A percentile compares a stretch with the other conserved stretches of the same genome.
Evolutionary conservation across 2,888 invertebrate species (phyloP).

Genomic region (Rhaphigaster nebulosa): DNA sequence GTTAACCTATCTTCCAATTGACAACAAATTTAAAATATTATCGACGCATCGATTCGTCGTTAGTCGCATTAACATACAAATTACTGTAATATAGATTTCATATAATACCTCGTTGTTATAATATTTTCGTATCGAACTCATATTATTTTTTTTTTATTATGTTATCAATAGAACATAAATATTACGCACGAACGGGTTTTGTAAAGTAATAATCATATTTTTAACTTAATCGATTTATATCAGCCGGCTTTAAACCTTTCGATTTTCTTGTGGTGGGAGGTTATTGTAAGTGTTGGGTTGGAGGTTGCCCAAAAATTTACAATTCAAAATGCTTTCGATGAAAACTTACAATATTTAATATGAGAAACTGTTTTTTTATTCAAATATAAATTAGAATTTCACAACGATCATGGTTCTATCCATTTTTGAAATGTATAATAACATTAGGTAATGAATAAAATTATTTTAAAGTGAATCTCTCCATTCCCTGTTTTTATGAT

Average conservation of each 20-base stretch:
- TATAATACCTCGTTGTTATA: not conserved
- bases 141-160: not conserved
- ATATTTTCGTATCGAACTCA: not conserved
- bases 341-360: not conserved
- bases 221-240: not conserved
- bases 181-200: not conserved
- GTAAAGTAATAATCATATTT: not conserved
- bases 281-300: not conserved
- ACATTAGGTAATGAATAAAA: not conserved
- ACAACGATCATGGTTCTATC: slow-evolving; percentile 23
- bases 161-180: not conserved
- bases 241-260: not conserved
- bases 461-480: not conserved
- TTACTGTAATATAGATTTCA: not conserved
- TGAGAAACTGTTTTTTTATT: not conserved
- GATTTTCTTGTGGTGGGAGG: not conserved
- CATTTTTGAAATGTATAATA: not conserved
- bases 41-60: not conserved
- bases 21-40: slow-evolving; percentile 28
- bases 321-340: not conserved
- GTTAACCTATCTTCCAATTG: slow-evolving; percentile 19
- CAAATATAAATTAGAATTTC: not conserved
- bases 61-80: not conserved
- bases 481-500: not conserved
- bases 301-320: slow-evolving; percentile 16